Conservation (phyloP, 2,888 invertebrate species). For the Fabriciana adippe region DNA sequence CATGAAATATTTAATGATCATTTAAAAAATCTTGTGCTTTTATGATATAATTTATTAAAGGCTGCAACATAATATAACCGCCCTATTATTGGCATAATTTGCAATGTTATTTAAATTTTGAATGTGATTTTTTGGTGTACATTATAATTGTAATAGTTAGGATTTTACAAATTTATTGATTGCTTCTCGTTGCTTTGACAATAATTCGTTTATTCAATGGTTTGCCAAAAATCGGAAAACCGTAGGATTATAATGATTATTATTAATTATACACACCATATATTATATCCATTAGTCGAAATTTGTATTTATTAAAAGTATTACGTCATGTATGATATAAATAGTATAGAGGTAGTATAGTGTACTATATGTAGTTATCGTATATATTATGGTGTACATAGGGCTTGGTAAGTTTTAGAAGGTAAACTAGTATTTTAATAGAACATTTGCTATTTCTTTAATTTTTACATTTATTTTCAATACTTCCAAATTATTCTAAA, state of each 20-base stretch:
- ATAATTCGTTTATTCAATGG: conserved; percentile 51
- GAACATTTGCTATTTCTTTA: not conserved
- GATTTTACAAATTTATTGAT: conserved; percentile 35
- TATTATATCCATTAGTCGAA: conserved; percentile 42
- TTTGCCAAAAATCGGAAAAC: conserved; percentile 35
- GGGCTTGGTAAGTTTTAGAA: conserved; percentile 28
- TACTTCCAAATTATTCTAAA: not conserved
- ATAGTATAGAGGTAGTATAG: conserved; percentile 41
- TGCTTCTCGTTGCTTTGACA: conserved; percentile 53
- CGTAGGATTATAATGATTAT: not conserved
- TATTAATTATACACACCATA: conserved; percentile 32
- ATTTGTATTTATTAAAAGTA: conserved; percentile 73
- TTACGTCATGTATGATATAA: conserved; percentile 51
- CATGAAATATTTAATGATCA: no score
- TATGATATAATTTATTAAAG: conserved; percentile 29
- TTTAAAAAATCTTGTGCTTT: not conserved
- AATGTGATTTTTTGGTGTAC: conserved; percentile 20
- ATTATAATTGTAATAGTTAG: conserved; percentile 34
- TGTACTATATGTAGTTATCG: conserved; percentile 43
- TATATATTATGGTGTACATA: conserved; percentile 39
- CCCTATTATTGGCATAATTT: conserved; percentile 35
- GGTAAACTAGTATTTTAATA: no score
- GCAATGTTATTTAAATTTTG: conserved; percentile 28
- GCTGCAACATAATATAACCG: conserved; percentile 23
- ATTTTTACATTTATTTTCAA: not conserved